Conservation (phyloP, 2,888 invertebrate species). For the Pyrocoelia pectoralis region DNA sequence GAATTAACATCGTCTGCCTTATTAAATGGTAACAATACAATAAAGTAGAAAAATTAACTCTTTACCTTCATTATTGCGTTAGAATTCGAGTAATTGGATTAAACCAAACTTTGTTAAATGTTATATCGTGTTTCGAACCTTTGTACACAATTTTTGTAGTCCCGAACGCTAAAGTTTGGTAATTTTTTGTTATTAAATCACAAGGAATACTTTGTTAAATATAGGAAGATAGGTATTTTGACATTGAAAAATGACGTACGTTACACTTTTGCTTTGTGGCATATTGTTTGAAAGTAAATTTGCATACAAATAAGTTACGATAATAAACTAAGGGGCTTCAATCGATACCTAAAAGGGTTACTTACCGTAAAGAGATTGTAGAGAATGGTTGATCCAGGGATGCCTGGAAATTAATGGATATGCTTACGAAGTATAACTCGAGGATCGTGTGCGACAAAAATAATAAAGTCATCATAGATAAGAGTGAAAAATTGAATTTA, state of each 20-base stretch:
- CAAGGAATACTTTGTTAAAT: too few relatives aligned
- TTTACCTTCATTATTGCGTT: too few relatives aligned
- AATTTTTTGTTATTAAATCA: too few relatives aligned
- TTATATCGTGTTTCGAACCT: too few relatives aligned
- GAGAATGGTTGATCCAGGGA: constrained; percentile 5
- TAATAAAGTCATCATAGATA: constrained; percentile 8
- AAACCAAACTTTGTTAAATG: too few relatives aligned
- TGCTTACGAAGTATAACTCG: constrained; percentile 9
- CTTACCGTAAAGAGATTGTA: constrained; percentile 2
- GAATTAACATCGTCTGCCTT: too few relatives aligned
- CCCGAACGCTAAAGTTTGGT: too few relatives aligned
- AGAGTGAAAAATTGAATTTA: constrained; percentile 4
- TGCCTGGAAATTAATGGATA: constrained; percentile 4
- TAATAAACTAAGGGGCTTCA: constrained; percentile 4
- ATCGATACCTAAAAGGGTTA: constrained; percentile 6
- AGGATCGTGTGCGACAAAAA: constrained; percentile 8
- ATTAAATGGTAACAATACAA: too few relatives aligned
- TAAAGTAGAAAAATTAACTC: too few relatives aligned
- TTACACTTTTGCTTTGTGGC: background rate
- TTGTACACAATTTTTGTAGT: too few relatives aligned
- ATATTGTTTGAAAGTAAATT: background rate
- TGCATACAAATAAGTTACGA: constrained; percentile 9
- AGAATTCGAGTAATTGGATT: too few relatives aligned
- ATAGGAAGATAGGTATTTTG: background rate
- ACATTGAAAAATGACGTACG: background rate